A percentile compares a stretch with the other conserved stretches of the same genome.
Conservation (phyloP, 2,888 invertebrate species). For the Smittia sp. region DNA sequence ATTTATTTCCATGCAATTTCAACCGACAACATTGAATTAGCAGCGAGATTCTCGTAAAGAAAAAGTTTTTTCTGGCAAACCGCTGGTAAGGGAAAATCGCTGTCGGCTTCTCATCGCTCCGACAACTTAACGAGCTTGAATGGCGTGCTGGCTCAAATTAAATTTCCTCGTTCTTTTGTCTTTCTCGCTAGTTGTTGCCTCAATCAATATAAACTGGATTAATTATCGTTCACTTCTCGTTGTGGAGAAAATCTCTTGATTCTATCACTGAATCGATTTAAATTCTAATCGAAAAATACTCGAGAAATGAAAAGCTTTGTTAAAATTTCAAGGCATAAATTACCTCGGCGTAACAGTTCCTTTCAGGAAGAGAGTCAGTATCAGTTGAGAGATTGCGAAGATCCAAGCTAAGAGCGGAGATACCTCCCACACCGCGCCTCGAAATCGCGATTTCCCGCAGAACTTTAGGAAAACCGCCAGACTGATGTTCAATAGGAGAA, state of each 20-base stretch:
- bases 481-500: slow-evolving; percentile 51
- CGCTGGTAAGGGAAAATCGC: background rate
- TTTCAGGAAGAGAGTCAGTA: slow-evolving; percentile 62
- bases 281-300: background rate
- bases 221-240: slow-evolving; percentile 15
- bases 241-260: background rate
- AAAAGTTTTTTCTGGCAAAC: background rate
- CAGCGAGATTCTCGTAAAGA: background rate
- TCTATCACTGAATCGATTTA: background rate
- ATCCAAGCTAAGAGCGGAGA: slow-evolving; percentile 63
- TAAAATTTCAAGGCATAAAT: background rate
- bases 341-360: slow-evolving; percentile 53
- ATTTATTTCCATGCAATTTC: background rate
- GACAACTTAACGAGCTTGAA: slow-evolving; percentile 11
- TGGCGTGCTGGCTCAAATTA: background rate
- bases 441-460: slow-evolving; percentile 52
- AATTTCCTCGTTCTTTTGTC: slow-evolving; percentile 6
- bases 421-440: slow-evolving; percentile 50
- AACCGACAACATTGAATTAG: background rate
- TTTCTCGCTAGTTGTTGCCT: background rate
- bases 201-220: slow-evolving; percentile 10
- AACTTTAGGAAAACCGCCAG: slow-evolving; percentile 47
- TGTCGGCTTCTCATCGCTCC: background rate
- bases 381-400: slow-evolving; percentile 60
- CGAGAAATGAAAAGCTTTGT: background rate